Evolutionary conservation across 1,140 invertebrate genomes (phyloP).

Genomic region (Temnothorax longispinosus): DNA sequence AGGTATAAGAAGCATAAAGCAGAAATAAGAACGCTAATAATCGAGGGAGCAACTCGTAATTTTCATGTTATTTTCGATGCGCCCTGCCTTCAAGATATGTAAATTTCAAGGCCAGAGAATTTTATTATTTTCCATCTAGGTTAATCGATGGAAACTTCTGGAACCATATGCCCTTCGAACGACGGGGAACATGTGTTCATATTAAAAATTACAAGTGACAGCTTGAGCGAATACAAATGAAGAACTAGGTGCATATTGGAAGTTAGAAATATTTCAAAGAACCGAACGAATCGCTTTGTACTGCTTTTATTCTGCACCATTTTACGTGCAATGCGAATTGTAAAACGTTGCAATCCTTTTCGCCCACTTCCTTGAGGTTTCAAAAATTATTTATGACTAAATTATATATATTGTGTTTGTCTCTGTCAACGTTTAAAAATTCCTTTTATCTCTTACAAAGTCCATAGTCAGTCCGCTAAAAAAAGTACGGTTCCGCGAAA

Average conservation of each 20-base stretch:
- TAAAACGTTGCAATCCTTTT: not conserved
- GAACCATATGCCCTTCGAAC: not conserved
- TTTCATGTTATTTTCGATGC: conserved; percentile 42
- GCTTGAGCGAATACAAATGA: conserved; percentile 4
- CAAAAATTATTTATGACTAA: not conserved
- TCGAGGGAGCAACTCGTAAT: conserved; percentile 32
- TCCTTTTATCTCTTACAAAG: not conserved
- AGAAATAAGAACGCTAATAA: not conserved
- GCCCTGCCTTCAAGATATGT: conserved; percentile 48
- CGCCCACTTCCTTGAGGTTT: not conserved
- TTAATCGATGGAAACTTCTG: conserved; percentile 43
- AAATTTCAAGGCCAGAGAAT: conserved; percentile 64
- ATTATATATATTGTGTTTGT: not conserved
- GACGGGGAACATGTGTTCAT: conserved; percentile 1
- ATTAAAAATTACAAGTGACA: conserved; percentile 56
- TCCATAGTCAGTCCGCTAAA: not conserved
- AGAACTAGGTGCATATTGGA: not conserved
- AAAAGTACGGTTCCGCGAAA: not conserved
- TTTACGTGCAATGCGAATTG: not conserved
- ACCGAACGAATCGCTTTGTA: not conserved
- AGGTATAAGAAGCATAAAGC: not conserved
- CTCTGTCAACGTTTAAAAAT: not conserved
- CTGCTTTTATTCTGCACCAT: conserved; percentile 55
- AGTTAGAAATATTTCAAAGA: conserved; percentile 6
- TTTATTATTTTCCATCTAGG: conserved; percentile 55